Conservation (phyloP, 2,888 invertebrate species). For the Petrolisthes cinctipes region DNA sequence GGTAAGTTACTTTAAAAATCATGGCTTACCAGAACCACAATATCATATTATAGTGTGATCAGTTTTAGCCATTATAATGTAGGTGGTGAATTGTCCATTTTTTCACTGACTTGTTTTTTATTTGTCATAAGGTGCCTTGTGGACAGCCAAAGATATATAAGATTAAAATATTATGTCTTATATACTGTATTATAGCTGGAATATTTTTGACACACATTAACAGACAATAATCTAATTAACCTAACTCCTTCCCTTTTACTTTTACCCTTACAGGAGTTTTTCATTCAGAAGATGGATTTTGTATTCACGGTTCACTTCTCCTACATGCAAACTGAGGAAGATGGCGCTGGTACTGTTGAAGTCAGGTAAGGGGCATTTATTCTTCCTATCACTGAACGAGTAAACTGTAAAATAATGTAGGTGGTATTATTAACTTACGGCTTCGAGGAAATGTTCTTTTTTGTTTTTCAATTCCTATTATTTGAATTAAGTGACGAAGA, state of each 20-base stretch:
- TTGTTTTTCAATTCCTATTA: not conserved
- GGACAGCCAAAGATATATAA: not conserved
- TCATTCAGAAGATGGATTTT: slow-evolving; percentile 76
- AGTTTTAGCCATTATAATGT: not conserved
- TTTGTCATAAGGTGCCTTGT: not conserved
- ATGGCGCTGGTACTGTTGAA: slow-evolving; percentile 80
- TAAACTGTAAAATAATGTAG: too few species aligned
- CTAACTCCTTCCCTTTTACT: slow-evolving; percentile 16
- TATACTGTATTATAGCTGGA: not conserved
- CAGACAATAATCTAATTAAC: not conserved
- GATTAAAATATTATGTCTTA: not conserved
- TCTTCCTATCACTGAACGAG: too few species aligned
- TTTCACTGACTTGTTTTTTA: not conserved
- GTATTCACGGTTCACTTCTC: slow-evolving; percentile 88
- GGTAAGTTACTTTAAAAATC: slow-evolving; percentile 67
- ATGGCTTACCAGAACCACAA: too few species aligned
- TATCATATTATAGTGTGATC: too few species aligned
- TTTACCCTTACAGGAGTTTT: not conserved
- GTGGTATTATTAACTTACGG: too few species aligned
- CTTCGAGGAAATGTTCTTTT: not conserved
- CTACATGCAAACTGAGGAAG: slow-evolving; percentile 78
- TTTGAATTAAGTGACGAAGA: too few species aligned
- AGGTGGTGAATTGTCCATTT: not conserved
- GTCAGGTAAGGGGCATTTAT: slow-evolving; percentile 72
- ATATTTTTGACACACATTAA: not conserved